These are phyloP conservation scores for Nyctalus aviator DNA, from an alignment of 2,797 vertebrate species.

Conservation along the genomic window DNA sequence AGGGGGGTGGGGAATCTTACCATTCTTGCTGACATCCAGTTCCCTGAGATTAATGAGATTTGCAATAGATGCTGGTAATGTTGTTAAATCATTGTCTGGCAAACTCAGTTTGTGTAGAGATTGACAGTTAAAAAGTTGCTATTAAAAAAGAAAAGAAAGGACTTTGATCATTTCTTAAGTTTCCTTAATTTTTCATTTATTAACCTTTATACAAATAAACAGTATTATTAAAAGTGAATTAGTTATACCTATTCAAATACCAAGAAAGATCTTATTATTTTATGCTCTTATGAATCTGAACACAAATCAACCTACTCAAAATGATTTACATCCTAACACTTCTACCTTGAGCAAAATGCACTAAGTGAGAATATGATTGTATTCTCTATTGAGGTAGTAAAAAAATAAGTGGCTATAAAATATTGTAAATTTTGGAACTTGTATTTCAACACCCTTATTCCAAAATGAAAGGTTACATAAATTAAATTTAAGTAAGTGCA, in stretches of 20 bases:
- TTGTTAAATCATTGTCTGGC: slow-evolving; percentile 98
- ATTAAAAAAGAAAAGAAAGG: slow-evolving; percentile 81
- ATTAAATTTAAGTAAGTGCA: slow-evolving; percentile 7
- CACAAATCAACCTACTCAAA: background rate
- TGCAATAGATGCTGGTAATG: slow-evolving; percentile 96
- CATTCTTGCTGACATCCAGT: slow-evolving; percentile 99
- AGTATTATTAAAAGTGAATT: slow-evolving; percentile 42
- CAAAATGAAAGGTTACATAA: slow-evolving; percentile 26
- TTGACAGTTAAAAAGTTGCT: slow-evolving; percentile 99
- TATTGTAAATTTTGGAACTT: slow-evolving; percentile 8
- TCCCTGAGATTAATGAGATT: slow-evolving; percentile 99
- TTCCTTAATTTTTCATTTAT: slow-evolving; percentile 55
- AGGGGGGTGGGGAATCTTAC: slow-evolving; percentile 88
- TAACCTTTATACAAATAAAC: slow-evolving; percentile 49
- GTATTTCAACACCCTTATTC: slow-evolving; percentile 43
- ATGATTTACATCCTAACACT: slow-evolving; percentile 38
- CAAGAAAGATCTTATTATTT: slow-evolving; percentile 12
- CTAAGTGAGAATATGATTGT: slow-evolving; percentile 33
- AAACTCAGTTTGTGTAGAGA: slow-evolving; percentile 97
- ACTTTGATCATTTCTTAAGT: slow-evolving; percentile 68
- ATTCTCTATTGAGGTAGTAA: slow-evolving; percentile 23
- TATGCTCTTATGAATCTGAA: slow-evolving; percentile 3
- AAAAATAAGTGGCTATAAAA: slow-evolving; percentile 7
- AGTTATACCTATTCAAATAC: slow-evolving; percentile 43
- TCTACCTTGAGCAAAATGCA: slow-evolving; percentile 37